phyloP scores from a whole-genome alignment of 2,888 invertebrate species.

The Metopia argyrocephala region DNA sequence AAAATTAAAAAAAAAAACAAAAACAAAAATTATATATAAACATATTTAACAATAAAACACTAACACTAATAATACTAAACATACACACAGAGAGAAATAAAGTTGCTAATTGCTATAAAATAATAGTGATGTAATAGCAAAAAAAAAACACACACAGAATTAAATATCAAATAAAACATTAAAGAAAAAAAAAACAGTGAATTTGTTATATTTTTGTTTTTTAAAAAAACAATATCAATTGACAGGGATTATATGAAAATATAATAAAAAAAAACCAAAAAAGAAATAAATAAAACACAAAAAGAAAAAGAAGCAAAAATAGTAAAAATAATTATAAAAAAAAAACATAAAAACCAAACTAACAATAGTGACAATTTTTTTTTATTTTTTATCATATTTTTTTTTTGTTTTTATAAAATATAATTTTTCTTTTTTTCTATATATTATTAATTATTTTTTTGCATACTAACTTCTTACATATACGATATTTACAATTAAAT shows the following conservation, averaged over 20 bases:
- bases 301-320: conserved; percentile 42
- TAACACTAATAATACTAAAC: conserved; percentile 23
- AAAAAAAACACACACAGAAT: conserved; percentile 14
- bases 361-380: no score
- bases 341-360: not conserved
- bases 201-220: conserved; percentile 65
- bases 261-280: conserved; percentile 47
- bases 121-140: not conserved
- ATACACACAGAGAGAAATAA: conserved; percentile 13
- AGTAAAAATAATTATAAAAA: conserved; percentile 48
- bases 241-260: conserved; percentile 73
- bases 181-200: conserved; percentile 55
- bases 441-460: no score
- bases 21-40: not conserved
- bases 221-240: conserved; percentile 69
- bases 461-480: no score
- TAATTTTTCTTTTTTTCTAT: no score
- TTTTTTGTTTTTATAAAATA: not conserved
- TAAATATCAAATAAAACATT: conserved; percentile 53
- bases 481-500: no score
- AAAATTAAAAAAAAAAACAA: not conserved
- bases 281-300: conserved; percentile 34
- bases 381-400: not conserved
- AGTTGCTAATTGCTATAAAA: no score
- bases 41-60: not conserved